Base-by-base conservation (phyloP, 2,113 vertebrate genomes). In the Rana temporaria region DNA sequence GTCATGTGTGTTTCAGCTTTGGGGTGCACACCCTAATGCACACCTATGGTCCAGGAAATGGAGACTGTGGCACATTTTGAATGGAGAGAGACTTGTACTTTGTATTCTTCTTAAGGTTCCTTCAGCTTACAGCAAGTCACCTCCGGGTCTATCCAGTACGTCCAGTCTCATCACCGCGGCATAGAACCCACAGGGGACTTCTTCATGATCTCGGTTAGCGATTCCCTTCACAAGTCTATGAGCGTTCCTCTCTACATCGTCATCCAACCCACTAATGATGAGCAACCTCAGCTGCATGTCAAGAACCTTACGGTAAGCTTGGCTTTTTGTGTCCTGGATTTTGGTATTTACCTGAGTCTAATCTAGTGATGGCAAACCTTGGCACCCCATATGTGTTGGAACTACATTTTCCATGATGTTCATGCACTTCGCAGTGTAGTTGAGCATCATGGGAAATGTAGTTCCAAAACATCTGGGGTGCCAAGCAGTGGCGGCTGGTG, bases 201-300 rank as follows among this genome's bases (percentile, higher is more conserved):
- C 64, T 87, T 92, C 80, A 86, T 86, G 42, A 52, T 94, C 85
- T 91, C 88, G 19, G 84, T 92, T 74, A 94, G 86, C 57, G 91
- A 94, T 12, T 90, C 90, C 4, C 57, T 92, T 42, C 90, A 92
- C 60, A 90, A 75, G 63, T 95, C 92, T 18, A 76, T 86, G 78
- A 83, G 90, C 3, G 30, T 88, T 71, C 83, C 89, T 65, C 79
- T 96, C 85, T 92, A 92, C 87, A 83, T 92, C 85, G 87, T 92
- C 71, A 93, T 88, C 86, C 91, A 86, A 74, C 93, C 93, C 19
- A 86, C 82, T 83, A 95, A 94, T 12, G 84, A 94, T 7, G 88
- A 96, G 89, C 24, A 79, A 0, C 90, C 89, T 2, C 86, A 86
- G 0, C 84, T 95, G 83, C 86, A 85, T 0, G 72, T 96, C 9